These are phyloP conservation scores for Mycetomoellerius zeteki DNA, from an alignment of 1,140 invertebrate species.

Conservation along the genomic window DNA sequence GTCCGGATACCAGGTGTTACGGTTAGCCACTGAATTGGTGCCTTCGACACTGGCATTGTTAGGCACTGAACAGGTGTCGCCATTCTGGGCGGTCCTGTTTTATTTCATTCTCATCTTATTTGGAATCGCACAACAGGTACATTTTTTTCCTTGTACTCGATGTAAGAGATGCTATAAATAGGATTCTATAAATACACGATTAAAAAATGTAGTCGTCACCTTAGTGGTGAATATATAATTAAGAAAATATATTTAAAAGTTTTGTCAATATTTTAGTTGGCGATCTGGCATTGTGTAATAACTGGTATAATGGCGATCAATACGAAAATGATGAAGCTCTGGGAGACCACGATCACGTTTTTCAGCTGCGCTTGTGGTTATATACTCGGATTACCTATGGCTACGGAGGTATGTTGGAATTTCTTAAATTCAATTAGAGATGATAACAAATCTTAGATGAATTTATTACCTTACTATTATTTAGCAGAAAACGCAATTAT, in stretches of 20 bases:
- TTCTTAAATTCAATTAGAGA: neutral
- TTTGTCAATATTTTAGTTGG: conserved; percentile 87
- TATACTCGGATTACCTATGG: conserved; percentile 94
- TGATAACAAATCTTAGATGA: neutral
- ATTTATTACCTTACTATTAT: conserved; percentile 25
- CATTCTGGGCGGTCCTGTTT: conserved; percentile 95
- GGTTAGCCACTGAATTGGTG: conserved; percentile 94
- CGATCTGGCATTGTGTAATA: conserved; percentile 94
- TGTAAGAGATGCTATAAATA: neutral
- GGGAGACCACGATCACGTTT: conserved; percentile 95
- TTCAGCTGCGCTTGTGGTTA: conserved; percentile 94
- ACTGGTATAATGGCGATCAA: conserved; percentile 93
- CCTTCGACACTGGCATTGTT: conserved; percentile 93
- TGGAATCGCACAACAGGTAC: conserved; percentile 93
- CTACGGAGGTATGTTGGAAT: conserved; percentile 91
- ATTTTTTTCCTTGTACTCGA: neutral
- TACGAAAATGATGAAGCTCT: conserved; percentile 90
- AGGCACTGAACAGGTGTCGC: conserved; percentile 90
- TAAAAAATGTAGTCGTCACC: neutral
- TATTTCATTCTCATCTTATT: conserved; percentile 95
- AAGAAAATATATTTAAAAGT: neutral
- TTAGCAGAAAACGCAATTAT: neutral
- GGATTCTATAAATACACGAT: neutral
- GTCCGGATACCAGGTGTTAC: conserved; percentile 92
- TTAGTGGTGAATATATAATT: neutral